phyloP scores from a whole-genome alignment of 2,888 invertebrate genomes.

The Cheilosia variabilis region DNA sequence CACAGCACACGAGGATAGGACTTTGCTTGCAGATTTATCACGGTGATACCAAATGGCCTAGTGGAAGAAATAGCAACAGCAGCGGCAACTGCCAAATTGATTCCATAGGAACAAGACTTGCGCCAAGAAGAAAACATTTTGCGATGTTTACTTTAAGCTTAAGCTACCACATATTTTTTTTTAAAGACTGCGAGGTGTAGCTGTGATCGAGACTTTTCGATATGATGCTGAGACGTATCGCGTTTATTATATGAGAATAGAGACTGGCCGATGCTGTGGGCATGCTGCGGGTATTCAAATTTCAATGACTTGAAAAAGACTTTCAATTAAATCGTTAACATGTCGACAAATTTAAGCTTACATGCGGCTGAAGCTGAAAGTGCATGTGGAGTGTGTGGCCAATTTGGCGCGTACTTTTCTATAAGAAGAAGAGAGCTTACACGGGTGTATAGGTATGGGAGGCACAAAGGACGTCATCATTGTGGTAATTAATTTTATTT shows the following conservation, averaged over 20 bases:
- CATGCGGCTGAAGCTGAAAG: background rate
- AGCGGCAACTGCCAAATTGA: slow-evolving; percentile 41
- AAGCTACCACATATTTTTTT: background rate
- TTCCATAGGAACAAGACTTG: slow-evolving; percentile 47
- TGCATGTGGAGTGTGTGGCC: background rate
- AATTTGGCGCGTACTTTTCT: background rate
- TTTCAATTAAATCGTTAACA: slow-evolving; percentile 27
- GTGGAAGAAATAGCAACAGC: slow-evolving; percentile 3
- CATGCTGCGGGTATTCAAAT: slow-evolving; percentile 14
- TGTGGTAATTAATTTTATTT: too few relatives aligned
- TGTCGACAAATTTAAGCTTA: background rate
- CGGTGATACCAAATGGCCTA: slow-evolving; percentile 44
- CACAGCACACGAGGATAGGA: slow-evolving; percentile 1
- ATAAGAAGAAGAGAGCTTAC: too few relatives aligned
- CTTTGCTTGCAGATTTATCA: slow-evolving; percentile 64
- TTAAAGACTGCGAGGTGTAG: slow-evolving; percentile 44
- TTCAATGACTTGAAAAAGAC: slow-evolving; percentile 9
- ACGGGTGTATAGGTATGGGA: too few relatives aligned
- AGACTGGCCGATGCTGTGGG: slow-evolving; percentile 1
- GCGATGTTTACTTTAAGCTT: slow-evolving; percentile 36
- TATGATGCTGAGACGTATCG: background rate
- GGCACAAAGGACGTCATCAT: background rate
- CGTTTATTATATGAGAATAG: slow-evolving; percentile 2
- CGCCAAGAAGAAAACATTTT: slow-evolving; percentile 21
- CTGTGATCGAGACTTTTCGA: slow-evolving; percentile 5